Evolutionary conservation across 2,888 invertebrate genomes (phyloP).

Genomic region (Nebria brevicollis): DNA sequence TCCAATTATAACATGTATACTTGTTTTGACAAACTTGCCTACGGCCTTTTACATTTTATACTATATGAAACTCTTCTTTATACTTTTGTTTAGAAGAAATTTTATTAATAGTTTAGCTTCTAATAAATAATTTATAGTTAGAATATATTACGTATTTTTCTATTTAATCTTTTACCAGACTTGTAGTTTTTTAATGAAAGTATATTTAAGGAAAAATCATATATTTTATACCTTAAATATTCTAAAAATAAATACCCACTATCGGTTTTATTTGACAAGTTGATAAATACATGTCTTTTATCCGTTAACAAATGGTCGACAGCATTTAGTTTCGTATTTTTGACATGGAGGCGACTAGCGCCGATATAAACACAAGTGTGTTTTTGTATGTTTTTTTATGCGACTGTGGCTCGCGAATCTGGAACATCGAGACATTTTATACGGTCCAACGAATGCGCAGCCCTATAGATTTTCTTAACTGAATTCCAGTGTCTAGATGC

Average conservation of each 20-base stretch:
- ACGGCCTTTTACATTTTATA: no score
- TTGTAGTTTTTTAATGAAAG: no score
- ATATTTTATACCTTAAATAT: no score
- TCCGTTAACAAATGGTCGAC: neutral
- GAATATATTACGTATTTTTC: no score
- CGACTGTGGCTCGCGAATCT: neutral
- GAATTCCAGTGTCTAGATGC: neutral
- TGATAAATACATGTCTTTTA: neutral
- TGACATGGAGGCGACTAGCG: neutral
- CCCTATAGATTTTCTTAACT: neutral
- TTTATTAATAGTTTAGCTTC: no score
- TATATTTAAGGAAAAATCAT: no score
- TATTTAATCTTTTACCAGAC: no score
- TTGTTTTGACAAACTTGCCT: neutral
- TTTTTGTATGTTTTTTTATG: neutral
- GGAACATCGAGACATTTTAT: neutral
- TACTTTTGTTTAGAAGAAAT: no score
- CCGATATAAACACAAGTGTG: neutral
- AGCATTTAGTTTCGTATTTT: neutral
- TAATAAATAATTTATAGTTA: no score
- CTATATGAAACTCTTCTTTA: no score
- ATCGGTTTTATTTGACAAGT: neutral
- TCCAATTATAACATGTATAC: neutral
- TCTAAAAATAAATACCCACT: neutral
- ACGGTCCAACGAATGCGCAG: neutral